Conservation (phyloP, 2,888 invertebrate genomes). For the Pyralis farinalis region DNA sequence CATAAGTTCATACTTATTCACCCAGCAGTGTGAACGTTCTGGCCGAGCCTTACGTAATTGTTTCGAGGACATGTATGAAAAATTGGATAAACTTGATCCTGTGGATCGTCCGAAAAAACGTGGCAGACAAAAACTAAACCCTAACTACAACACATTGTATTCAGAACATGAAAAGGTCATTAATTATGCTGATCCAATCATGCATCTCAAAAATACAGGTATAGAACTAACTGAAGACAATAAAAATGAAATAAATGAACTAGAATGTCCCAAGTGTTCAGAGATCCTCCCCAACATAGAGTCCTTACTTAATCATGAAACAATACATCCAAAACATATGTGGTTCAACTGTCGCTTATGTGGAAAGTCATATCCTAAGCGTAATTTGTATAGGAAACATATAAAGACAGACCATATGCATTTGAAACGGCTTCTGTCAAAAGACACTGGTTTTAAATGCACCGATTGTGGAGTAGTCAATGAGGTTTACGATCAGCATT, state of each 20-base stretch:
- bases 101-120: conserved; percentile 48
- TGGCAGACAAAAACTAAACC: conserved; percentile 54
- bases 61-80: conserved; percentile 60
- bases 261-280: conserved; percentile 64
- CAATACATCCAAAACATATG: conserved; percentile 58
- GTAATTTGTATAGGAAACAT: conserved; percentile 45
- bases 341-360: conserved; percentile 63
- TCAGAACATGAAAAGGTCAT: conserved; percentile 51
- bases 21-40: conserved; percentile 61
- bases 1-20: conserved; percentile 55
- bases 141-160: conserved; percentile 49
- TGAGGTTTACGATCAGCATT: conserved; percentile 36
- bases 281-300: conserved; percentile 48
- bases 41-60: conserved; percentile 60
- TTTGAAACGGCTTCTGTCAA: conserved; percentile 7
- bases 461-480: conserved; percentile 39
- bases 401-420: conserved; percentile 28
- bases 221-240: conserved; percentile 29
- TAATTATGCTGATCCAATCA: conserved; percentile 61
- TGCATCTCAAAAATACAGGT: conserved; percentile 46
- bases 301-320: conserved; percentile 53
- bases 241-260: conserved; percentile 27
- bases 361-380: conserved; percentile 58
- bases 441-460: conserved; percentile 39
- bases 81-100: conserved; percentile 59